phyloP scores from a whole-genome alignment of 2,797 vertebrate genomes.

The Acipenser oxyrinchus region DNA sequence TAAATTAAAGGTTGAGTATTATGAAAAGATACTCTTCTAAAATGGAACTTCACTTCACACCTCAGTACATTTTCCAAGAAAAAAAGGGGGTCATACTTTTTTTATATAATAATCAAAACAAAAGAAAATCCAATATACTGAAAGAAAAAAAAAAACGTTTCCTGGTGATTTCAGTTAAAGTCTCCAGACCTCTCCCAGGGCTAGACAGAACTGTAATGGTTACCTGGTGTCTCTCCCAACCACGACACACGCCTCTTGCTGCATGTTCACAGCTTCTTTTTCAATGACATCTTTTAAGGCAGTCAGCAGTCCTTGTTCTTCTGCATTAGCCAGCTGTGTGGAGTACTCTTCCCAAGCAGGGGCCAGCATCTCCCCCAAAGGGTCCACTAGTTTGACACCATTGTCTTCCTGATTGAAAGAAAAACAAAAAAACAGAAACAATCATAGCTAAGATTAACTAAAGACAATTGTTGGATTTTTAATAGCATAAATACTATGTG shows the following conservation, averaged over 20 bases:
- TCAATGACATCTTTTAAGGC: constrained; percentile 62
- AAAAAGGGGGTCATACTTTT: too few species aligned
- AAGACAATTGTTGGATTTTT: too few species aligned
- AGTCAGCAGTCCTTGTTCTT: constrained; percentile 60
- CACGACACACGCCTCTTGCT: constrained; percentile 62
- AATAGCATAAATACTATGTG: too few species aligned
- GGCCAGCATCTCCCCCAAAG: constrained; percentile 89
- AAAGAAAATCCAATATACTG: background rate
- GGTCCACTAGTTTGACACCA: constrained; percentile 87
- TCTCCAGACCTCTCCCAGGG: background rate
- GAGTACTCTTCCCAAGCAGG: constrained; percentile 81
- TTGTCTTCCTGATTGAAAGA: constrained; percentile 76
- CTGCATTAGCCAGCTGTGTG: constrained; percentile 77
- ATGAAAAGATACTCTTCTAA: too few species aligned
- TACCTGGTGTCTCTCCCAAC: constrained; percentile 90
- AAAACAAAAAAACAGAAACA: background rate
- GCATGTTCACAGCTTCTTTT: constrained; percentile 66
- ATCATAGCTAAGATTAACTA: too few species aligned
- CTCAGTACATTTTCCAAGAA: too few species aligned
- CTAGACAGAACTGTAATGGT: background rate
- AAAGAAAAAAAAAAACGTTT: background rate
- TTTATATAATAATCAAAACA: too few species aligned
- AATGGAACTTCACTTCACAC: too few species aligned
- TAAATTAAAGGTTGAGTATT: too few species aligned
- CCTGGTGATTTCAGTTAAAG: background rate